These are phyloP conservation scores for Xylocopa sonorina DNA, from an alignment of 1,140 invertebrate species.

Conservation along the genomic window DNA sequence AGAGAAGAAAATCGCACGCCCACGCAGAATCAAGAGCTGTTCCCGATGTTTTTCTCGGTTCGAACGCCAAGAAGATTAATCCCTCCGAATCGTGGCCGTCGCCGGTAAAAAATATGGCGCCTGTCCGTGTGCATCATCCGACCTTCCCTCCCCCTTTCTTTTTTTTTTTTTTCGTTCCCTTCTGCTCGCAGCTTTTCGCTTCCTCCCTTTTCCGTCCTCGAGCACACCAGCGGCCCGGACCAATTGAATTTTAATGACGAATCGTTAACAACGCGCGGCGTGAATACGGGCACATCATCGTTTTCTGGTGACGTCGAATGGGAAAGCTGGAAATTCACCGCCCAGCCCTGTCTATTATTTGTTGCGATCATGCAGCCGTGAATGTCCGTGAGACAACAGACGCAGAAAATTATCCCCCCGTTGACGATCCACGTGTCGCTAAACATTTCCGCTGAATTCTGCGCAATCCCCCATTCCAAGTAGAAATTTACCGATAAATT, in stretches of 20 bases:
- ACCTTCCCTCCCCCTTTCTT: too few species aligned
- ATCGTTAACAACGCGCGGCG: conserved; percentile 17
- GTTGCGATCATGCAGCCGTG: not conserved
- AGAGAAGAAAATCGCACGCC: conserved; percentile 3
- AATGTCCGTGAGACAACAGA: not conserved
- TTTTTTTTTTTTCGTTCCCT: not conserved
- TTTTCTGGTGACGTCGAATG: not conserved
- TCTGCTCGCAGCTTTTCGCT: too few species aligned
- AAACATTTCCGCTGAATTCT: not conserved
- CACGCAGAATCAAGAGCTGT: not conserved
- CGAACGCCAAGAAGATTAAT: conserved; percentile 18
- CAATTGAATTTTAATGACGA: conserved; percentile 31
- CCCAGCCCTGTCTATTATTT: not conserved
- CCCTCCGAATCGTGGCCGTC: not conserved
- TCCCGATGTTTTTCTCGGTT: not conserved
- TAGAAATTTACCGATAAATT: not conserved
- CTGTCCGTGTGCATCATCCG: not conserved
- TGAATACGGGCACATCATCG: conserved; percentile 7
- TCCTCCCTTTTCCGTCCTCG: not conserved
- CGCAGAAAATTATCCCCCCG: not conserved
- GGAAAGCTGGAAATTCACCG: not conserved
- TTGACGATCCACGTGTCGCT: not conserved
- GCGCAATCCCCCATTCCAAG: not conserved
- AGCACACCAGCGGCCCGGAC: not conserved
- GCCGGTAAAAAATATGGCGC: conserved; percentile 2